phyloP scores from a whole-genome alignment of 2,797 vertebrate genomes.

The Sorex maritimensis region DNA sequence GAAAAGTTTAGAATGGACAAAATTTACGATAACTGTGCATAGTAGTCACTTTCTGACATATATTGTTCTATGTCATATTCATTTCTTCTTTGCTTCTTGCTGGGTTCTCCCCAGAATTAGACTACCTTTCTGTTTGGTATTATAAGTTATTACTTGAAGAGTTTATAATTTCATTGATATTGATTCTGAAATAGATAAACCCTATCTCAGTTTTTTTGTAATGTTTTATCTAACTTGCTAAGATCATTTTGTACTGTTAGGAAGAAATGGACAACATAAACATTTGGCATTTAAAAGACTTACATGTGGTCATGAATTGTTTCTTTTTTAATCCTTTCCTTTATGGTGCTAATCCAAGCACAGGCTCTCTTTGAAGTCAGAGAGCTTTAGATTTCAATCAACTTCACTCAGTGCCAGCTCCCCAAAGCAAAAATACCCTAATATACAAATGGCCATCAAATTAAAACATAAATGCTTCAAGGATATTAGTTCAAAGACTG shows the following conservation, averaged over 20 bases:
- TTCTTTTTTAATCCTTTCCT: constrained; percentile 57
- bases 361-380: constrained; percentile 64
- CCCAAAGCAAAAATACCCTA: constrained; percentile 26
- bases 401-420: constrained; percentile 9
- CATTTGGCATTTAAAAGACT: constrained; percentile 48
- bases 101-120: neutral
- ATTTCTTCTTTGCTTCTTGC: constrained; percentile 46
- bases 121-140: neutral
- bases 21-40: constrained; percentile 43
- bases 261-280: constrained; percentile 55
- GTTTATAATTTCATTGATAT: constrained; percentile 65
- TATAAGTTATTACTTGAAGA: constrained; percentile 25
- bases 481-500: constrained; percentile 70
- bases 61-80: neutral
- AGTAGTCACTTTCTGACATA: constrained; percentile 33
- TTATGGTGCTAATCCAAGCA: constrained; percentile 28
- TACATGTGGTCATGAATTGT: neutral
- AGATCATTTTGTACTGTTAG: constrained; percentile 61
- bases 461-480: constrained; percentile 68
- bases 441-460: constrained; percentile 32
- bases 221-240: constrained; percentile 65
- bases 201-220: neutral
- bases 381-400: constrained; percentile 69
- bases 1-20: neutral
- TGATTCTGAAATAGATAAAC: constrained; percentile 28